Evolutionary conservation across 2,797 vertebrate genomes (phyloP).

Genomic region (Potorous gilbertii): DNA sequence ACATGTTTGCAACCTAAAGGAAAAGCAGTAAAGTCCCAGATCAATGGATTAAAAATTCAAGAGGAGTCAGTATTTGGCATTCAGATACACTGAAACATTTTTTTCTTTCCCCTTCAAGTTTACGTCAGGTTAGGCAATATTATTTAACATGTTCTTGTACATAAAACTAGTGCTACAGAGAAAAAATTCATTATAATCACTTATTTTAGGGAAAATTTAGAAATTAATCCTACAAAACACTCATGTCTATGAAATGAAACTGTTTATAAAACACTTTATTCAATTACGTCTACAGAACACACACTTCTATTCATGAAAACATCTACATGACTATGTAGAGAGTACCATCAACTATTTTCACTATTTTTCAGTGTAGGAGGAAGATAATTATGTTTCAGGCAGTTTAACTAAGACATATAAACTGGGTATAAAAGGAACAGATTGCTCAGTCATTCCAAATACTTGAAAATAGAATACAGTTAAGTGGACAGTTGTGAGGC

Average conservation of each 20-base stretch:
- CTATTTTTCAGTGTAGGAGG: slow-evolving; percentile 43
- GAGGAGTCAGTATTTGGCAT: not conserved
- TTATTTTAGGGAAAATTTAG: slow-evolving; percentile 40
- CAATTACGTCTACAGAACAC: slow-evolving; percentile 40
- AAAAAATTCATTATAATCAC: slow-evolving; percentile 18
- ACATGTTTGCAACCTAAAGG: slow-evolving; percentile 96
- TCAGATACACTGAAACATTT: not conserved
- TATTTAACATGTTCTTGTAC: slow-evolving; percentile 33
- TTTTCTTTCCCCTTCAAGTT: slow-evolving; percentile 47
- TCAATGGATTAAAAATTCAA: slow-evolving; percentile 38
- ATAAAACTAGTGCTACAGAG: not conserved
- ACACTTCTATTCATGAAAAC: slow-evolving; percentile 58
- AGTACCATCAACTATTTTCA: slow-evolving; percentile 51
- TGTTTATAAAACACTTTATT: slow-evolving; percentile 50
- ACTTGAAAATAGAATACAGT: slow-evolving; percentile 14
- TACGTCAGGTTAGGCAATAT: slow-evolving; percentile 1
- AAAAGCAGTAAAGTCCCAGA: slow-evolving; percentile 35
- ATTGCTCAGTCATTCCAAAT: slow-evolving; percentile 7
- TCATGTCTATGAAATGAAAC: slow-evolving; percentile 25
- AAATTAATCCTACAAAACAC: slow-evolving; percentile 28
- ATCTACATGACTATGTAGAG: slow-evolving; percentile 52
- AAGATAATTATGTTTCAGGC: not conserved
- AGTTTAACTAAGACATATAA: slow-evolving; percentile 37
- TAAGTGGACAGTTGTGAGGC: not conserved
- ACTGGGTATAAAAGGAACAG: slow-evolving; percentile 31